Base-by-base conservation (phyloP, 2,888 invertebrate species). In the Hetaerina titia region DNA sequence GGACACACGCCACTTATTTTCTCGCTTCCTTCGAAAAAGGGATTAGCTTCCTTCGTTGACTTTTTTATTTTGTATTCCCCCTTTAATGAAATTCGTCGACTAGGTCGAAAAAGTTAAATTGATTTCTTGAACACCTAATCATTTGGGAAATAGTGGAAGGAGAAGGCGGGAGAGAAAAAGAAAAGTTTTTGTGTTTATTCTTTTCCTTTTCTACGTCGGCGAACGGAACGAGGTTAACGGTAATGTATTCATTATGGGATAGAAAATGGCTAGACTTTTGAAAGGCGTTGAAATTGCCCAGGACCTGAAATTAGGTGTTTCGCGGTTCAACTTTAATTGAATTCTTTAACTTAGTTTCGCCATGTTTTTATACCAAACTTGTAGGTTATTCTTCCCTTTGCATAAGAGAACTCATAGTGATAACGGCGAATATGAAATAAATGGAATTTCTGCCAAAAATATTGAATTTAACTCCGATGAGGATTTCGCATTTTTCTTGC, bases 41-140 rank as follows among this genome's bases (percentile, higher is more conserved):
- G n/a, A 69, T 56, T 92, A 56, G 74, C 92, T 74, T 92, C 56
- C 69, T 92, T 92, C 56, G 64, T 56, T 17, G 56, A 92, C 92
- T 92, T 8, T 31, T 69, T 92, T 92, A 45, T 57, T 69, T 57
- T 92, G 22, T 56, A 22, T 56, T 19, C 56, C 56, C 56, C 22
- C 69, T 45, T 92, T 92, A 92, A 92, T 92, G 74, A 92, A 92
- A 92, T 69, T 74, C 92, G 64, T n/a, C 64, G 81, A 69, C 69
- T 69, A 74, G 69, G 64, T 56, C 69, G 56, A 92, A 92, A 81
- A 92, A 92, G 92, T 92, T 92, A 92, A 92, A 92, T 92, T 92
- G 92, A 92, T 92, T 92, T 69, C 69, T 92, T 56, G 74, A 92
- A 74, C 69, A 57, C 69, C 92, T 45, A 64, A 56, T 92, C 64